A percentile compares a stretch with the other conserved stretches of the same genome.
These are phyloP conservation scores for Notothenia rossii DNA, from an alignment of 2,113 vertebrate species.

Conservation along the genomic window DNA sequence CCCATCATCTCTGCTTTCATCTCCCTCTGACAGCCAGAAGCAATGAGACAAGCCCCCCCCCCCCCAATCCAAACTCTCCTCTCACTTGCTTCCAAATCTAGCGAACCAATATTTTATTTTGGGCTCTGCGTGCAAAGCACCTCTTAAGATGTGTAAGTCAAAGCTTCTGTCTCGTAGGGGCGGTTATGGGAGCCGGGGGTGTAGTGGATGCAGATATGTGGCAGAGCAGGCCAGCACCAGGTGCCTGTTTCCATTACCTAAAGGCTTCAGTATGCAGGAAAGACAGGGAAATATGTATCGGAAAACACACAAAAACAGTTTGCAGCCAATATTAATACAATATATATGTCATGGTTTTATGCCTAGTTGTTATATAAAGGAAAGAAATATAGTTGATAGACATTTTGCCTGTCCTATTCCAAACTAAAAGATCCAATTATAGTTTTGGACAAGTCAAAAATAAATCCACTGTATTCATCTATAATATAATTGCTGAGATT, in stretches of 20 bases:
- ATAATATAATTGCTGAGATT: conserved; percentile 11
- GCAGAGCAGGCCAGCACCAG: conserved; percentile 80
- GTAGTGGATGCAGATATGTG: conserved; percentile 77
- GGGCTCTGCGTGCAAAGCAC: conserved; percentile 80
- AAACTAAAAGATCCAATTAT: conserved; percentile 23
- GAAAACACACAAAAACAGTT: conserved; percentile 50
- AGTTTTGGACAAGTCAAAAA: conserved; percentile 12
- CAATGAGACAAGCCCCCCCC: conserved; percentile 69
- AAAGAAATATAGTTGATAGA: background rate
- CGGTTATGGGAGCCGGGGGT: conserved; percentile 72
- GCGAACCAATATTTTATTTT: conserved; percentile 76
- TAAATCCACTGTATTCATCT: conserved; percentile 17
- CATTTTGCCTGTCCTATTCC: background rate
- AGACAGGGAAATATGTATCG: conserved; percentile 61
- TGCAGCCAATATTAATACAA: conserved; percentile 8
- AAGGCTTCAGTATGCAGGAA: conserved; percentile 75
- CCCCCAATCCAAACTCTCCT: conserved; percentile 21
- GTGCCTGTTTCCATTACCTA: conserved; percentile 86
- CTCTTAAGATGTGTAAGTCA: conserved; percentile 76
- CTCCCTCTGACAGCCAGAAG: conserved; percentile 76
- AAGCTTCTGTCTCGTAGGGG: conserved; percentile 78
- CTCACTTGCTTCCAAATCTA: conserved; percentile 37
- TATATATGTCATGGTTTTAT: background rate
- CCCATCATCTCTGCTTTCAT: conserved; percentile 88
- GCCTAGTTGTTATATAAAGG: background rate